Evolutionary conservation across 2,113 vertebrate genomes (phyloP), one percentile per base, ranked within the genome.

Genomic region (Epinephelus moara): DNA sequence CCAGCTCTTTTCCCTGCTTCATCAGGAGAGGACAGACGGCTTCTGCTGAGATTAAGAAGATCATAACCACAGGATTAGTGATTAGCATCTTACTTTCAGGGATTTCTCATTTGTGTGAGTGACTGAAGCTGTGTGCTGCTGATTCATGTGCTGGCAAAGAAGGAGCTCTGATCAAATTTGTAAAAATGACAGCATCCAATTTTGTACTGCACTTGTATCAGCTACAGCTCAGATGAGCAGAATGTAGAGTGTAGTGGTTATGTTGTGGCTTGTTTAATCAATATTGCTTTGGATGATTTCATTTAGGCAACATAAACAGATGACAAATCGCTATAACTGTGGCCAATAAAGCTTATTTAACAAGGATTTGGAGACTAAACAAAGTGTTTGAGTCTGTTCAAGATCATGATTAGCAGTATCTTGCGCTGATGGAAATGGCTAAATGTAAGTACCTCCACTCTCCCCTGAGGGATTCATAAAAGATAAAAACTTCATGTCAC

Each of bases 31-130:
- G 75, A 83, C 81, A 85, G 75, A 84, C 70, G 69, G 66, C 59
- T 81, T 80, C 40, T 56, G 50, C 63, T 57, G 42, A 23, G 90
- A 81, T 87, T 89, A 90, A 89, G 77, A 47, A 75, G 82, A 85
- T 89, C 80, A 86, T 80, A 80, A 84, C 77, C 61, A 56, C 66
- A 57, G 83, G 78, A 90, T 90, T 87, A 89, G 61, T 66, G 72
- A 78, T 87, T 82, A 84, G 75, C 74, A 66, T 87, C 61, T 83
- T 88, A 86, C 88, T 86, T 85, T 85, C 64, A 59, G 71, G 69
- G 78, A 70, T 83, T 86, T 88, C 55, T 72, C 42, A 57, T 78
- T 74, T 53, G 64, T 52, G 82, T 59, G 73, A 84, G 49, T 52
- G 70, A 63, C 25, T 25, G 27, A 71, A 70, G 75, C 59, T 18